A percentile compares a stretch with the other conserved stretches of the same genome.
Conservation (phyloP, 2,888 invertebrate species). For the Pseudeuparius sepicola region DNA sequence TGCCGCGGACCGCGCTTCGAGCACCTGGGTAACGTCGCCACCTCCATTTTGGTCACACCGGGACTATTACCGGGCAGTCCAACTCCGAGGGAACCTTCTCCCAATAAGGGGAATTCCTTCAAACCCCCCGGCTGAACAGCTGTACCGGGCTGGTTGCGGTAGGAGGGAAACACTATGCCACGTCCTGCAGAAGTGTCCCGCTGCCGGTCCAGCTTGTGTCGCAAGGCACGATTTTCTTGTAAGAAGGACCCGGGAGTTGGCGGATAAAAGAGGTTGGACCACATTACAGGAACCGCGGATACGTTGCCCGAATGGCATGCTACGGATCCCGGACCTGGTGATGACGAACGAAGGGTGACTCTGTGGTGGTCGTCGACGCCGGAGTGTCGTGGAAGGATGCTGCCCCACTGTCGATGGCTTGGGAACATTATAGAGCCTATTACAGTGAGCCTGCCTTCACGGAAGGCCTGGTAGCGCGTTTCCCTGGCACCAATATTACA, state of each 20-base stretch:
- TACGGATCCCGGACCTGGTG: slow-evolving; percentile 2
- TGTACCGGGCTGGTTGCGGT: slow-evolving; percentile 24
- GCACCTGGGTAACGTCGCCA: slow-evolving; percentile 19
- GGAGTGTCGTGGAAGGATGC: too few relatives aligned
- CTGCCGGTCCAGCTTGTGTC: background rate
- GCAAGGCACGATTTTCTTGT: background rate
- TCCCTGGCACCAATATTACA: too few relatives aligned
- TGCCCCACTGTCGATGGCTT: too few relatives aligned
- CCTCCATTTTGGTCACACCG: slow-evolving; percentile 25
- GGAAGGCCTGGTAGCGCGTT: too few relatives aligned
- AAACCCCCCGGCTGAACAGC: slow-evolving; percentile 22
- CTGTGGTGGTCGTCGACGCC: too few relatives aligned
- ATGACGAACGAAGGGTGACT: too few relatives aligned
- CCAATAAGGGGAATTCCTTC: slow-evolving; percentile 27
- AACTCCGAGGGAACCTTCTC: slow-evolving; percentile 26
- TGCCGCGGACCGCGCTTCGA: background rate
- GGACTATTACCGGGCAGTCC: slow-evolving; percentile 25
- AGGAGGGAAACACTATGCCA: slow-evolving; percentile 17
- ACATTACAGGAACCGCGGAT: background rate
- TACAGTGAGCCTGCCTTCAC: too few relatives aligned
- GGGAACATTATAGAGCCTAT: too few relatives aligned
- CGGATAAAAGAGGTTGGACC: background rate
- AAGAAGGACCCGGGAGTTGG: background rate
- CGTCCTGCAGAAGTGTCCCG: slow-evolving; percentile 9
- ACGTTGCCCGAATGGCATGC: background rate